Evolutionary conservation across 2,888 invertebrate genomes (phyloP).

Genomic region (Emmelina monodactyla): DNA sequence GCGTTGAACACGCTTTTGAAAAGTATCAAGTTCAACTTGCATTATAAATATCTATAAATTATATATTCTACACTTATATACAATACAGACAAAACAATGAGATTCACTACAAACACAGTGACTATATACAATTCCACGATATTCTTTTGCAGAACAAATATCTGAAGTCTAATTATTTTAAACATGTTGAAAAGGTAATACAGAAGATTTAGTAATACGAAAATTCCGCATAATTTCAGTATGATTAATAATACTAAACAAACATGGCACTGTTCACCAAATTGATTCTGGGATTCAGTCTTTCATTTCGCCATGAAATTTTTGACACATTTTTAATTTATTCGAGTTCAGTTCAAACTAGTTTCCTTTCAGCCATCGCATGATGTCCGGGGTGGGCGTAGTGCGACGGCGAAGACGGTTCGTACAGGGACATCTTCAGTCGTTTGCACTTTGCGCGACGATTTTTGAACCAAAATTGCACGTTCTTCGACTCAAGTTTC

Average conservation of each 20-base stretch:
- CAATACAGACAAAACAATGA: no score
- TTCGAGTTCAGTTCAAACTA: slow-evolving; percentile 31
- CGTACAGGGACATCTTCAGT: slow-evolving; percentile 88
- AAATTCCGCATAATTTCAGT: slow-evolving; percentile 17
- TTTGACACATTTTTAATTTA: background rate
- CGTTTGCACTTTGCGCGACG: slow-evolving; percentile 98
- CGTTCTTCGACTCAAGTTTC: slow-evolving; percentile 97
- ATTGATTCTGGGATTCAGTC: slow-evolving; percentile 50
- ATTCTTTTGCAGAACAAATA: no score
- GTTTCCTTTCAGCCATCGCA: slow-evolving; percentile 61
- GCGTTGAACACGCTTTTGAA: no score
- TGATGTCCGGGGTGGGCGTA: slow-evolving; percentile 65
- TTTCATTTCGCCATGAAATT: slow-evolving; percentile 26
- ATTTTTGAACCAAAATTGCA: slow-evolving; percentile 99
- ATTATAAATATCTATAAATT: no score
- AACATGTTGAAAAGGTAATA: slow-evolving; percentile 8
- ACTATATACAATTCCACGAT: no score
- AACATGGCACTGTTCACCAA: slow-evolving; percentile 58
- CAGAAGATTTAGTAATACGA: slow-evolving; percentile 36
- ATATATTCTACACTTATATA: no score
- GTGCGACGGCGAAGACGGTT: slow-evolving; percentile 72
- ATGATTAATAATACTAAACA: slow-evolving; percentile 47
- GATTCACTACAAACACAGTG: no score
- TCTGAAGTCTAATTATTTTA: no score
- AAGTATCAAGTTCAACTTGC: no score